phyloP scores from a whole-genome alignment of 1,140 invertebrate species.

The Pygmarrhopalites habei region DNA sequence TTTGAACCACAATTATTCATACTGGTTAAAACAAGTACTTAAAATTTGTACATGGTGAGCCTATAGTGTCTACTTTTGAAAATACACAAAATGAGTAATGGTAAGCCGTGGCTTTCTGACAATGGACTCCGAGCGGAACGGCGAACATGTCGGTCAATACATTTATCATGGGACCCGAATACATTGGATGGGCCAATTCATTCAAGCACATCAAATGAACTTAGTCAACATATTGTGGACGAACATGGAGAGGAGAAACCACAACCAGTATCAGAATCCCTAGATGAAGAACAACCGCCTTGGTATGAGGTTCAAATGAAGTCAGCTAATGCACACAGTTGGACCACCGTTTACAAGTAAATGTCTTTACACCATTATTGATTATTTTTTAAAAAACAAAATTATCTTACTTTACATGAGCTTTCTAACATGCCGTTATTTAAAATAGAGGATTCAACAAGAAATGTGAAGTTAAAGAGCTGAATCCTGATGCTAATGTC shows the following conservation, averaged over 20 bases:
- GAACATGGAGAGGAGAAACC: too few relatives aligned
- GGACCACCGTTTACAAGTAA: constrained; percentile 24
- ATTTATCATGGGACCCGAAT: constrained; percentile 8
- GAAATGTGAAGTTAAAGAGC: constrained; percentile 15
- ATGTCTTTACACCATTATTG: background rate
- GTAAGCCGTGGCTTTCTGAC: constrained; percentile 12
- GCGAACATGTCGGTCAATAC: constrained; percentile 12
- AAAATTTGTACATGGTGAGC: too few relatives aligned
- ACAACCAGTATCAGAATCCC: too few relatives aligned
- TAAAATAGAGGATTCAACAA: constrained; percentile 22
- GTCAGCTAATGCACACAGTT: background rate
- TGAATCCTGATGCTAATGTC: constrained; percentile 25
- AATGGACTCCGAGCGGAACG: constrained; percentile 18
- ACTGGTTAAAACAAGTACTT: too few relatives aligned
- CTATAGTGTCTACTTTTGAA: too few relatives aligned
- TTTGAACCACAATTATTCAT: too few relatives aligned
- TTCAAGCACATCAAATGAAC: too few relatives aligned
- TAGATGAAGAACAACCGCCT: background rate
- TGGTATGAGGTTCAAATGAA: constrained; percentile 33
- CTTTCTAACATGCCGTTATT: too few relatives aligned
- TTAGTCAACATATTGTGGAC: too few relatives aligned
- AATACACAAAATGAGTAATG: background rate
- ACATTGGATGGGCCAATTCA: background rate
- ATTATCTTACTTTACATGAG: too few relatives aligned
- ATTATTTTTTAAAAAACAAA: too few relatives aligned